Percentiles rank a stretch among this genome's conserved stretches.
Conservation (phyloP, 2,888 invertebrate species). For the Julus scanicus region DNA sequence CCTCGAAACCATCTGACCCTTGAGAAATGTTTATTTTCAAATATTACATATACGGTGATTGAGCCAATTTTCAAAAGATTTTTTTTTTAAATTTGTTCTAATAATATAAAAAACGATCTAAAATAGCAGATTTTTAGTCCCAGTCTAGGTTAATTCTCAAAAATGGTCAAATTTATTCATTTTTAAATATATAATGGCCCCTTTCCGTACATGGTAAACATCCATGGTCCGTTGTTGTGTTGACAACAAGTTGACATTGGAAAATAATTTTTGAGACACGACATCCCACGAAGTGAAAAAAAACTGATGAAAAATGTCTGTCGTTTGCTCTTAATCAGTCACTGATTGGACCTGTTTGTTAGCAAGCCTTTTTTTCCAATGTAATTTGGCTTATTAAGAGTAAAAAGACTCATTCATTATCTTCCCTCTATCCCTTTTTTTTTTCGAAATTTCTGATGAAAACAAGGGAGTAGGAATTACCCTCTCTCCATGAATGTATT, state of each 20-base stretch:
- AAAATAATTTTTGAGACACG: neutral
- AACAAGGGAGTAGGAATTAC: neutral
- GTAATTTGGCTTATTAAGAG: neutral
- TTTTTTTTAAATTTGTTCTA: no score
- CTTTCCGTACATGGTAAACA: no score
- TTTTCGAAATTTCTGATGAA: neutral
- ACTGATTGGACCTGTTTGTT: neutral
- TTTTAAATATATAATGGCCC: no score
- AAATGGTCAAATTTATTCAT: no score
- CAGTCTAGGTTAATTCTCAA: no score
- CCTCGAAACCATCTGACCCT: neutral
- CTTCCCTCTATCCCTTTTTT: constrained; percentile 1
- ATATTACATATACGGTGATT: neutral
- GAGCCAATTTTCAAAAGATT: no score
- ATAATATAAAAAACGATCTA: no score
- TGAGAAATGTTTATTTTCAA: neutral
- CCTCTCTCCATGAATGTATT: neutral
- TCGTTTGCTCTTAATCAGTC: neutral
- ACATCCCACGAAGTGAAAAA: neutral
- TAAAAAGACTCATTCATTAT: constrained; percentile 24
- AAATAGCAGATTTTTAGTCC: no score
- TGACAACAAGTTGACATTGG: neutral
- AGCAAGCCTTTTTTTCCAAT: neutral
- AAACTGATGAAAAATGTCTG: neutral
- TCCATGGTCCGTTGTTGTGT: no score